phyloP scores from a whole-genome alignment of 2,113 vertebrate species.

The Seriola aureovittata region DNA sequence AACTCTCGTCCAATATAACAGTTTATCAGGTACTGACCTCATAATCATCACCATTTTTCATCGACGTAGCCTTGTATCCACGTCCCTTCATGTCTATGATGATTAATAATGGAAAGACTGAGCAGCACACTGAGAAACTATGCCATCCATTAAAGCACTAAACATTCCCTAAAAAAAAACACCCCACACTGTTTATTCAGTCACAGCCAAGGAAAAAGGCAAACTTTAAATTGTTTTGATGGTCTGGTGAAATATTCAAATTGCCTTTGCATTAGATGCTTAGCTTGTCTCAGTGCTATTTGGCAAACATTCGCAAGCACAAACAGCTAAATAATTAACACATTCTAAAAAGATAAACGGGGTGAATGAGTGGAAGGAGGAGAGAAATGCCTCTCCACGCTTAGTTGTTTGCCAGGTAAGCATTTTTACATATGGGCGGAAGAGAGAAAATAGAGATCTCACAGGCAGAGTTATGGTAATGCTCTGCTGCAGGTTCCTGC shows the following conservation, averaged over 20 bases:
- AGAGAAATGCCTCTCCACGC: conserved; percentile 37
- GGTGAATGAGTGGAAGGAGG: conserved; percentile 42
- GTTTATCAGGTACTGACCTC: conserved; percentile 63
- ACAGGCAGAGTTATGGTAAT: conserved; percentile 82
- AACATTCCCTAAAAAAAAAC: conserved; percentile 4
- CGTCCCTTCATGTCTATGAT: conserved; percentile 47
- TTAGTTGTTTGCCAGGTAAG: conserved; percentile 75
- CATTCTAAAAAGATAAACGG: conserved; percentile 70
- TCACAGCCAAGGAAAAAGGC: conserved; percentile 30
- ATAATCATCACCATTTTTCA: conserved; percentile 70
- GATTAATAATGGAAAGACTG: conserved; percentile 63
- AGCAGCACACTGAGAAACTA: conserved; percentile 33
- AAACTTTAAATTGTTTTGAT: conserved; percentile 50
- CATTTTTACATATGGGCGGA: conserved; percentile 70
- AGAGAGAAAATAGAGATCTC: conserved; percentile 72
- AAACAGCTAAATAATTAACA: conserved; percentile 82
- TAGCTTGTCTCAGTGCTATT: conserved; percentile 60
- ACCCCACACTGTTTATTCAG: conserved; percentile 54
- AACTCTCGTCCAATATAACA: conserved; percentile 43
- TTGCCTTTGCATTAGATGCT: conserved; percentile 53
- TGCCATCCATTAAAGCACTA: conserved; percentile 54
- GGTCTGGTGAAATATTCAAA: conserved; percentile 70
- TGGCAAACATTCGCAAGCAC: conserved; percentile 58
- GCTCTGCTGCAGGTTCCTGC: conserved; percentile 67
- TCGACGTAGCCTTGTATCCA: conserved; percentile 45